Percentiles rank a stretch among this genome's conserved stretches.
Evolutionary conservation across 2,113 vertebrate species (phyloP).

Genomic region (Ramphastos sulfuratus): DNA sequence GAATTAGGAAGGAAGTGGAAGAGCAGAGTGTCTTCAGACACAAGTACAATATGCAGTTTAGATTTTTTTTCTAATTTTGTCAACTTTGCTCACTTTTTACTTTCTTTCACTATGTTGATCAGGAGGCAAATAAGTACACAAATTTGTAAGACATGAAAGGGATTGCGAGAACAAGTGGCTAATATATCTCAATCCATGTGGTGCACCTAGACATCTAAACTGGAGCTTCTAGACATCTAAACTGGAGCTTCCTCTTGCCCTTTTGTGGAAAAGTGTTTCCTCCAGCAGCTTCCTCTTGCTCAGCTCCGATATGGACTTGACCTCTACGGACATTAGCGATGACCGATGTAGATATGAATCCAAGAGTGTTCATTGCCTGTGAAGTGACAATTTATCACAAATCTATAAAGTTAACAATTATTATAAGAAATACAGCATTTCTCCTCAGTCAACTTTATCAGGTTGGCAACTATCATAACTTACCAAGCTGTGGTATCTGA

Average conservation of each 20-base stretch:
- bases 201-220: background rate
- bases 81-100: background rate
- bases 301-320: rapidly evolving
- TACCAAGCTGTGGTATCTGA: background rate
- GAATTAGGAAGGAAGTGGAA: background rate
- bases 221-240: background rate
- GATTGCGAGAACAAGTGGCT: background rate
- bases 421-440: background rate
- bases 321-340: background rate
- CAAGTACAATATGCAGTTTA: background rate
- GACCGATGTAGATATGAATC: background rate
- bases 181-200: background rate
- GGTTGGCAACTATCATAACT: background rate
- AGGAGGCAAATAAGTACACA: background rate
- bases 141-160: background rate
- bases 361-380: background rate
- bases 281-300: background rate
- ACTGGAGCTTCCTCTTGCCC: background rate
- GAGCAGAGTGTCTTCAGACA: background rate
- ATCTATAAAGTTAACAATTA: background rate
- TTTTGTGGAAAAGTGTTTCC: background rate
- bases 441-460: background rate
- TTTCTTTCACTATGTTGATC: background rate
- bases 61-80: background rate
- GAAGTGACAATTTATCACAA: background rate